These are phyloP conservation scores for Diplolepis rosae DNA, from an alignment of 2,888 invertebrate species.

Conservation along the genomic window DNA sequence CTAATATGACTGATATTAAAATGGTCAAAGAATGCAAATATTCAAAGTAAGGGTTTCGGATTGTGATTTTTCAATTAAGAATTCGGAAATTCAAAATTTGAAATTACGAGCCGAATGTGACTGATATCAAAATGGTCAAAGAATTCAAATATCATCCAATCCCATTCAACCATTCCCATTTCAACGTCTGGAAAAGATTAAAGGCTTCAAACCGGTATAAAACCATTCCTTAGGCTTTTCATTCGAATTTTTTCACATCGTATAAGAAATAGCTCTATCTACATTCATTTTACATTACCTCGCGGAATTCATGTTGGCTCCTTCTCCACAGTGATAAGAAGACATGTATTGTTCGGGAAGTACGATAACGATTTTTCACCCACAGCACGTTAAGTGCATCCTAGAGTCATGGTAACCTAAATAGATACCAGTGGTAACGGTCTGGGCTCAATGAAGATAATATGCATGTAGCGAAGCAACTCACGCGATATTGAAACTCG, in stretches of 20 bases:
- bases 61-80: no score
- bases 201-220: no score
- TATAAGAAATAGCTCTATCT: constrained; percentile 6
- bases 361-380: constrained; percentile 1
- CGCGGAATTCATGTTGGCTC: constrained; percentile 42
- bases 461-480: neutral
- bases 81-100: no score
- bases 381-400: constrained; percentile 19
- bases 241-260: neutral
- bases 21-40: no score
- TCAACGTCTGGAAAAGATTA: no score
- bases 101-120: no score
- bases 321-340: constrained; percentile 49
- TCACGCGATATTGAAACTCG: neutral
- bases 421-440: constrained; percentile 37
- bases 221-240: neutral
- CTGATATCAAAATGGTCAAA: no score
- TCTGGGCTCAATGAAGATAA: constrained; percentile 3
- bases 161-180: no score
- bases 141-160: no score
- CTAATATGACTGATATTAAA: no score
- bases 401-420: constrained; percentile 43
- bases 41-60: no score
- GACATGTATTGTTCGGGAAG: constrained; percentile 36
- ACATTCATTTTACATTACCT: constrained; percentile 38